Percentiles rank a stretch among this genome's conserved stretches.
Evolutionary conservation across 2,797 vertebrate genomes (phyloP).

Genomic region (Parauchenoglanis punctatus): DNA sequence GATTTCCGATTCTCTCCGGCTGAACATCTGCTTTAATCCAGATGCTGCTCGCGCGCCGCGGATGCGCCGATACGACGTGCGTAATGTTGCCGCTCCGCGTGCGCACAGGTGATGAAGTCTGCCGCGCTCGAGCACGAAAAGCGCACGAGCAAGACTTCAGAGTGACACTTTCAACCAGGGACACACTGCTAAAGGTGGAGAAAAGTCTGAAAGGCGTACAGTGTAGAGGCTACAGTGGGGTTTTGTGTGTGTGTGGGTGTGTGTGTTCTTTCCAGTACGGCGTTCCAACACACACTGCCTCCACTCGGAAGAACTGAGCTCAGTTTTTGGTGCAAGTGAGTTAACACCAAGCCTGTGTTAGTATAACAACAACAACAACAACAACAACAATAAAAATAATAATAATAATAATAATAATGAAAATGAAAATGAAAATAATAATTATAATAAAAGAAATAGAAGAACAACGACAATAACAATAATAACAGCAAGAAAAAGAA

Average conservation of each 20-base stretch:
- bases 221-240: not conserved
- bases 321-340: not conserved
- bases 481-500: not conserved
- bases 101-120: not conserved
- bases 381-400: not conserved
- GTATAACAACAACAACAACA: not conserved
- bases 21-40: conserved; percentile 17
- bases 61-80: not conserved
- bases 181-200: not conserved
- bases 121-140: not conserved
- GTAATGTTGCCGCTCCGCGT: not conserved
- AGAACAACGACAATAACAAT: not conserved
- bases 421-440: not conserved
- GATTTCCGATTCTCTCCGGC: not conserved
- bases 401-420: not conserved
- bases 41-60: conserved; percentile 1
- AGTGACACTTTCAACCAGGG: not conserved
- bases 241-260: not conserved
- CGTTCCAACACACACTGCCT: conserved; percentile 13
- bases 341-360: not conserved
- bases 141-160: not conserved
- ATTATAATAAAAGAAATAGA: not conserved
- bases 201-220: not conserved
- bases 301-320: not conserved
- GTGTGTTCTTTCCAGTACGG: not conserved